Evolutionary conservation across 2,113 vertebrate genomes (phyloP), one percentile per base, ranked within the genome.

Genomic region (Corvus hawaiiensis): DNA sequence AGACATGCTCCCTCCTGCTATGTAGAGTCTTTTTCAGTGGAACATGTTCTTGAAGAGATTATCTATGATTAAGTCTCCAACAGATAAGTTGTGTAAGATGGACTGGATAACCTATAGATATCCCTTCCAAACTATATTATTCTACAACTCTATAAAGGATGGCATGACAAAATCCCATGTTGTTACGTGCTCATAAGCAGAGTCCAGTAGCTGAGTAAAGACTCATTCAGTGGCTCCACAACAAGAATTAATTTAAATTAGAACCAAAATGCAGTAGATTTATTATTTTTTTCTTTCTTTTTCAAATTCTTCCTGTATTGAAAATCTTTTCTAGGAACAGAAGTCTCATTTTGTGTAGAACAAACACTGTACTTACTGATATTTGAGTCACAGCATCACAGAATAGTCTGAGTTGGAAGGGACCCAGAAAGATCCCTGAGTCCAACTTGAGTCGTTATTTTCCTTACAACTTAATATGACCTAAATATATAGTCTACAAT

Each of bases 401-500:
- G 23, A 7, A 28, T 14, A 46, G 10, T 46, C 28, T 78, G 64
- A 62, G 49, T 44, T 66, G 49, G 39, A 79, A 66, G 16, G 49
- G 20, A 66, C 49, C 49, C 61, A 79, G 74, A 67, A 68, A 59
- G 32, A 52, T 51, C 37, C 67, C 3, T n/a, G 54, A 71, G 64
- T 54, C n/a, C 33, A 69, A 16, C 28, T 79, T 26, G 16, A 92
- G 59, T 37, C 30, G 20, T 64, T 85, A 71, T 93, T 95, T 95
- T 63, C 56, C 44, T 58, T 46, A 46, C 68, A 72, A 81, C 84
- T 95, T 87, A 66, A 92, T 91, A 58, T 86, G 89, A 83, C 75
- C 67, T 89, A 96, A 92, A 91, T 84, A 85, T 7, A n/a, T 61
- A 89, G 61, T n/a, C 61, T 86, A 33, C 30, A 85, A 69, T 79